Evolutionary conservation across 2,888 invertebrate species (phyloP), one percentile per base, ranked within the genome.

Genomic region (Cheilosia impressa): DNA sequence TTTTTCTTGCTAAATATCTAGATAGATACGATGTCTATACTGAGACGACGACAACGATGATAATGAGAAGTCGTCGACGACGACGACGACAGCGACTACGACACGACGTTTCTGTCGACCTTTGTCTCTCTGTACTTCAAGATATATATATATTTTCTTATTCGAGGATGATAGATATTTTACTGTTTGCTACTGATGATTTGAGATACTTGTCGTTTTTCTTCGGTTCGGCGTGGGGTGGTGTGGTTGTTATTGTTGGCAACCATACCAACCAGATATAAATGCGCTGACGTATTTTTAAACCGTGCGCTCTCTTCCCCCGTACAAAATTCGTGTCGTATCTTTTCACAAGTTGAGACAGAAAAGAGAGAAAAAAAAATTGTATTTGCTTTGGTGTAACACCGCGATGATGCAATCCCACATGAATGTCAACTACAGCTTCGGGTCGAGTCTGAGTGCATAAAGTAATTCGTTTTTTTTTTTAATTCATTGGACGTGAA

Each of bases 281-380:
- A 77, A 69, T 31, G n/a, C 34, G 72, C 84, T 84, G 84, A 84
- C 84, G 84, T 84, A 84, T 71, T 71, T 75, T 84, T 55, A 60
- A 73, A 71, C 60, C 62, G 69, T 75, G 66, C 19, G 22, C 69
- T 9, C 24, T 50, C 15, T 34, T 38, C 24, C n/a, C 34, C 17
- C 13, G 34, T 9, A n/a, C 15, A 10, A 60, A 50, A 31, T 27
- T 34, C 41, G 34, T 52, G 52, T 15, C 38, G 38, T 65, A 38
- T 24, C 10, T n/a, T 63, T 15, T 55, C 55, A 31, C 17, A 15
- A 17, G 24, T 38, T 62, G 41, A 62, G 52, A 52, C 52, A 52
- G 22, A 52, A 22, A 9, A 10, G 9, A 22, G 5, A 17, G 13
- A 22, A 50, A 55, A 47, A 60, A 17, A 5, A 31, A 50, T 27